Conservation (phyloP, 2,797 vertebrate species). For the Podargus strigoides region DNA sequence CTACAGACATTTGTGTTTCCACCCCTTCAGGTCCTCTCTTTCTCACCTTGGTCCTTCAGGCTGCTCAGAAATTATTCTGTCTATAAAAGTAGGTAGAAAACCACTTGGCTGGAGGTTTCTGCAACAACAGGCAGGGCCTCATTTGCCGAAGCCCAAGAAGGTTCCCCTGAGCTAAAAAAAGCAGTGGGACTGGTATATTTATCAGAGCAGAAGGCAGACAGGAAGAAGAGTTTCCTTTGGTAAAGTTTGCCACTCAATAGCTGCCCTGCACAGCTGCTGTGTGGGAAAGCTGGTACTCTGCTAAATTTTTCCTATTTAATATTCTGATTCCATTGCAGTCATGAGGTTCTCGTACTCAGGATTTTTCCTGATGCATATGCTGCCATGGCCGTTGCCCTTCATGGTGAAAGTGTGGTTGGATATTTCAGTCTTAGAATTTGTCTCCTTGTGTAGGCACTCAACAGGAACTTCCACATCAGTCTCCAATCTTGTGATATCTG, state of each 20-base stretch:
- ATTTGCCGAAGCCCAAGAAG: background rate
- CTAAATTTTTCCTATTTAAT: background rate
- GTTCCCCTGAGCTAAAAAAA: background rate
- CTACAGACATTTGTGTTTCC: background rate
- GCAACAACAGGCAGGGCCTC: background rate
- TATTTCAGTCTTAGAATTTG: background rate
- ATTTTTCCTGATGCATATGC: background rate
- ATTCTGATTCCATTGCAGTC: conserved; percentile 24
- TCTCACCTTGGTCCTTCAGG: background rate
- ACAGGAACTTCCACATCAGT: background rate
- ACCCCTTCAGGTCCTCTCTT: background rate
- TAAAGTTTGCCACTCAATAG: background rate
- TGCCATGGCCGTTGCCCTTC: background rate
- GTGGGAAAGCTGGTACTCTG: background rate
- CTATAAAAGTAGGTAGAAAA: background rate
- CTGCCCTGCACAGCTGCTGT: background rate
- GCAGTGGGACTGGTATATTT: background rate
- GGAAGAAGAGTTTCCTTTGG: background rate
- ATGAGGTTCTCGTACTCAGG: conserved; percentile 35
- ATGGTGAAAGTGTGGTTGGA: no score
- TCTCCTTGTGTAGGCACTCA: background rate
- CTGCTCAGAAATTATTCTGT: background rate
- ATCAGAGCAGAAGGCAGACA: background rate
- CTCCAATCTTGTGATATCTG: background rate
- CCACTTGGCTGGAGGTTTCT: background rate